Evolutionary conservation across 2,113 vertebrate genomes (phyloP), one percentile per base, ranked within the genome.

Genomic region (Siniperca knerii): DNA sequence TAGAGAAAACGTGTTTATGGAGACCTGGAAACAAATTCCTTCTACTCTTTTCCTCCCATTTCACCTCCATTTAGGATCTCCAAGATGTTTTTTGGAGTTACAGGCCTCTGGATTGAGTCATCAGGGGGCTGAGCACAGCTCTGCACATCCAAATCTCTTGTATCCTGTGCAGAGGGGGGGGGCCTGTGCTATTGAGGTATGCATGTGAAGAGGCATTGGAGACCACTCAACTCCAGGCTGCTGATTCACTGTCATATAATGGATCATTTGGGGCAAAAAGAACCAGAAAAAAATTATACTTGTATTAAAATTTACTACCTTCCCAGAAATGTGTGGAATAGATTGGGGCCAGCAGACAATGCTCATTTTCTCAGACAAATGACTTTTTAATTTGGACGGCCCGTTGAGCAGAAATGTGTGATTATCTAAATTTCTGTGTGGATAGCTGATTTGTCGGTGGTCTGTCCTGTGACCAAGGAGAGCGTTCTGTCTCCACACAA

Each of bases 201-300:
- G 90, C 90, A 89, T 81, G 73, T 91, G 89, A 94, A 92, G 93
- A 94, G 92, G 75, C 94, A 81, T 90, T 61, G 64, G 94, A 95
- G 91, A 93, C 93, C 89, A 83, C 86, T 94, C 90, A 92, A 92
- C 84, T 89, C 86, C 94, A 82, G 90, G 83, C 87, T 93, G 83
- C 90, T 92, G 89, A 93, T 94, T 92, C 93, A 91, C 92, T 92
- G 93, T 94, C 94, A 95, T 94, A 91, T 93, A 94, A 95, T 93
- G 94, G 91, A 94, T 89, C 93, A 92, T 92, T 94, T 89, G 93
- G 92, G 91, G 82, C 86, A 89, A 87, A 93, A 85, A 92, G 88
- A 94, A 90, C 66, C 73, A 88, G 86, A 83, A 92, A 93, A 81
- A 90, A 89, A 86, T 72, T 70, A 92, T 87, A 79, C 89, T 82